phyloP scores from a whole-genome alignment of 2,113 vertebrate species.

The Aplodontia rufa region DNA sequence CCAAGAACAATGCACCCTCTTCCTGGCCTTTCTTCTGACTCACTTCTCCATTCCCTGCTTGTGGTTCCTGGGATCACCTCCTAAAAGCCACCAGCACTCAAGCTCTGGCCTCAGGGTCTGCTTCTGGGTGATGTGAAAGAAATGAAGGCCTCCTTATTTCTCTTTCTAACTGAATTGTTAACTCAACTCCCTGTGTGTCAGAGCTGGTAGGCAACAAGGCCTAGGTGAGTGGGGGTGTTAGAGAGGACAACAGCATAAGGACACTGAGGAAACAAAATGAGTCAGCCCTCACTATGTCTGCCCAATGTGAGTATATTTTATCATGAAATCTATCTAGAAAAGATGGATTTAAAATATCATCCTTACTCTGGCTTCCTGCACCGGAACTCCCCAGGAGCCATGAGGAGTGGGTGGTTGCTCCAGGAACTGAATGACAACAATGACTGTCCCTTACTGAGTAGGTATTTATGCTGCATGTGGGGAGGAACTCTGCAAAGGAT shows the following conservation, averaged over 20 bases:
- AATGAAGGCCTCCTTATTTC: neutral
- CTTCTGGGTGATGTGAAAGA: neutral
- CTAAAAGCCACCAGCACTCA: neutral
- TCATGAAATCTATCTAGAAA: neutral
- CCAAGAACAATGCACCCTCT: fast-evolving
- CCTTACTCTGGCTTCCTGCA: neutral
- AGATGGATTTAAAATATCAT: neutral
- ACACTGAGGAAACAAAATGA: too few relatives aligned
- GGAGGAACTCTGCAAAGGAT: neutral
- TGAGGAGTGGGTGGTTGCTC: neutral
- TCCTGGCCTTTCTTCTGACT: neutral
- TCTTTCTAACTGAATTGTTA: neutral
- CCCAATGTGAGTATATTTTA: neutral
- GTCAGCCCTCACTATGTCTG: fast-evolving
- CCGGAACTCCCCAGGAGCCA: neutral
- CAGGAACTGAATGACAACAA: neutral
- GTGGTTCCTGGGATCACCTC: neutral
- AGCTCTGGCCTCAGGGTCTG: neutral
- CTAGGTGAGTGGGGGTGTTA: neutral
- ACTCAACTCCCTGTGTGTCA: neutral
- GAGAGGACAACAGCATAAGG: fast-evolving
- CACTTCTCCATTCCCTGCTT: neutral
- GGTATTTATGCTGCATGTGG: too few relatives aligned
- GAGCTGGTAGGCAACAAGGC: neutral
- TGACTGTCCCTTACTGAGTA: neutral